These are phyloP conservation scores for Drosophila arizonae DNA, from an alignment of 1,140 invertebrate species.

Conservation along the genomic window DNA sequence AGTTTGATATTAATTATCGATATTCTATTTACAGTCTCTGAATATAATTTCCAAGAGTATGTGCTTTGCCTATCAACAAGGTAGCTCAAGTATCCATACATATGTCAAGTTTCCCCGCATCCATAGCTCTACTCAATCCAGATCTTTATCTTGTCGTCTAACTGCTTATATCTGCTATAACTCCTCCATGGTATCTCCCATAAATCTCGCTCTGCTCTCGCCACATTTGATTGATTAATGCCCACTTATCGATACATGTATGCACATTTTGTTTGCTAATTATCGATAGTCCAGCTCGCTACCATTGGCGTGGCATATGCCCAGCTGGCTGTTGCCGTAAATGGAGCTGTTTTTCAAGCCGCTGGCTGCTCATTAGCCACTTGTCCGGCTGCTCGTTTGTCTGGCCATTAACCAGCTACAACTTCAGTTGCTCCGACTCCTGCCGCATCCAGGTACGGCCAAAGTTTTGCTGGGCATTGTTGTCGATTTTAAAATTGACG, in stretches of 20 bases:
- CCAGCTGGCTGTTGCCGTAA: background rate
- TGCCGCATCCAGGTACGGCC: constrained; percentile 5
- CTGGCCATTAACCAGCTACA: constrained; percentile 70
- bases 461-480: constrained; percentile 72
- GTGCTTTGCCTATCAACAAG: too few species aligned
- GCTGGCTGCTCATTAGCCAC: constrained; percentile 68
- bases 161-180: background rate
- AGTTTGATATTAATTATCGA: too few species aligned
- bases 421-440: constrained; percentile 33
- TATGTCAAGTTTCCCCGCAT: too few species aligned
- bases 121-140: too few species aligned
- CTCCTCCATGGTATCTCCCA: background rate
- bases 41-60: too few species aligned
- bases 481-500: constrained; percentile 62
- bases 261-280: background rate
- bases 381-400: constrained; percentile 68
- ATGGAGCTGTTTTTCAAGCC: constrained; percentile 3
- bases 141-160: too few species aligned
- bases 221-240: too few species aligned
- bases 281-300: background rate
- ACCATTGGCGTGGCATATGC: background rate
- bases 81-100: too few species aligned
- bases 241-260: background rate
- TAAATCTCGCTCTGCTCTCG: background rate
- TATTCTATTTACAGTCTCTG: too few species aligned